Evolutionary conservation across 2,888 invertebrate genomes (phyloP).

Genomic region (Merodon equestris): DNA sequence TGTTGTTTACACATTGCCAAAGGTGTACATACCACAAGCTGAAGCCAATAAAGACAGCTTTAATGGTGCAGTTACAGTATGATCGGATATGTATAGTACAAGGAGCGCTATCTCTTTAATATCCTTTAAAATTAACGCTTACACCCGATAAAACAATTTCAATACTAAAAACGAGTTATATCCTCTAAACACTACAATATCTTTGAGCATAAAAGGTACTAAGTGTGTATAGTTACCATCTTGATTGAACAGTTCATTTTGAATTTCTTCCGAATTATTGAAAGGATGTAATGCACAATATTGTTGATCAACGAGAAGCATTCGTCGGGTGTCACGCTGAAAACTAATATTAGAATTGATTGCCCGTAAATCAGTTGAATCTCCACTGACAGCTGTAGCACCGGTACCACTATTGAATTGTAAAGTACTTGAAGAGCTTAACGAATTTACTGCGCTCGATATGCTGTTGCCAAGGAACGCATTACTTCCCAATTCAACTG

Average conservation of each 20-base stretch:
- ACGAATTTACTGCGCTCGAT: conserved; percentile 5
- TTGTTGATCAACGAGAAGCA: conserved; percentile 75
- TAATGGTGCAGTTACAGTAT: too few relatives aligned
- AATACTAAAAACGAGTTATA: too few relatives aligned
- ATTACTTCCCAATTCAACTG: conserved; percentile 25
- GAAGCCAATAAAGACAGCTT: too few relatives aligned
- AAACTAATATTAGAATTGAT: conserved; percentile 69
- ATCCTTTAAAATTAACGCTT: too few relatives aligned
- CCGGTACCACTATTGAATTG: conserved; percentile 52
- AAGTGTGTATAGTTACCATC: too few relatives aligned
- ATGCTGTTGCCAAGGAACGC: conserved; percentile 15
- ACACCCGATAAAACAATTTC: too few relatives aligned
- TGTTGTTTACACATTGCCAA: too few relatives aligned
- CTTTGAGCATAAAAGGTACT: too few relatives aligned
- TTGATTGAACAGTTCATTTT: conserved; percentile 84
- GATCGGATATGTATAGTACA: too few relatives aligned
- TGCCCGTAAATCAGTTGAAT: conserved; percentile 50
- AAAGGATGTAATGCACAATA: conserved; percentile 80
- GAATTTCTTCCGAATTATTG: conserved; percentile 81
- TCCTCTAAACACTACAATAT: too few relatives aligned
- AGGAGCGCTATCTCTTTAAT: too few relatives aligned
- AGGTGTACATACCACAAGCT: too few relatives aligned
- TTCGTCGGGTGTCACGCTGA: conserved; percentile 71
- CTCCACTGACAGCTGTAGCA: conserved; percentile 46
- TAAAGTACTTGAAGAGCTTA: conserved; percentile 16